phyloP scores from a whole-genome alignment of 1,140 invertebrate species.

The Triops longicaudatus region DNA sequence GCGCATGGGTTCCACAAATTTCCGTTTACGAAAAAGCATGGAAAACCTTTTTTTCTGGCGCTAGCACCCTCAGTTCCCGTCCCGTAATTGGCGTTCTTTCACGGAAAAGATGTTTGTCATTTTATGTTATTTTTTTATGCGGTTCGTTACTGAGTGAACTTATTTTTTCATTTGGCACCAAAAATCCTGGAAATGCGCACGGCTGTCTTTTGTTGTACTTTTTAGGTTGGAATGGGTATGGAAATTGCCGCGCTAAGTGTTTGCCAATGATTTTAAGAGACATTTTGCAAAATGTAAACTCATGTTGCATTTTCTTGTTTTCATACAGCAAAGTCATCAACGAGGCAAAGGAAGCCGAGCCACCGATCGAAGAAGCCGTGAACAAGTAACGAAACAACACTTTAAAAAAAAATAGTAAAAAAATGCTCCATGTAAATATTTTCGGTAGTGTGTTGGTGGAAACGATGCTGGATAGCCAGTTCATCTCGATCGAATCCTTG shows the following conservation, averaged over 20 bases:
- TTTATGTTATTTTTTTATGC: no score
- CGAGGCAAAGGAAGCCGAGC: conserved; percentile 51
- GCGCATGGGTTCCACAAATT: not conserved
- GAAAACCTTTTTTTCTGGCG: not conserved
- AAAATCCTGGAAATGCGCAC: not conserved
- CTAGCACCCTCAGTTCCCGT: not conserved
- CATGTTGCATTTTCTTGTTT: not conserved
- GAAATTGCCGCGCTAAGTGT: no score
- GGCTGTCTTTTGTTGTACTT: conserved; percentile 9
- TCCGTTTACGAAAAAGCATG: not conserved
- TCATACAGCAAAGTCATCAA: conserved; percentile 51
- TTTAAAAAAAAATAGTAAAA: conserved; percentile 47
- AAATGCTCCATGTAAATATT: conserved; percentile 9
- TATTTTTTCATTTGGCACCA: no score
- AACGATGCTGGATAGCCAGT: conserved; percentile 41
- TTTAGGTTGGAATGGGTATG: conserved; percentile 18
- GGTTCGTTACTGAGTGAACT: no score
- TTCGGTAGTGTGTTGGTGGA: not conserved
- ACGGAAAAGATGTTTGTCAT: not conserved
- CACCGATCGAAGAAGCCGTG: conserved; percentile 40
- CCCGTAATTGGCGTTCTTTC: not conserved
- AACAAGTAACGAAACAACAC: conserved; percentile 45
- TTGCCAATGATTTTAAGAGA: not conserved
- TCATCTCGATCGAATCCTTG: conserved; percentile 48
- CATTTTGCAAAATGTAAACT: not conserved